Evolutionary conservation across 2,888 invertebrate species (phyloP), one percentile per base, ranked within the genome.

Genomic region (Alloplasta piceator): DNA sequence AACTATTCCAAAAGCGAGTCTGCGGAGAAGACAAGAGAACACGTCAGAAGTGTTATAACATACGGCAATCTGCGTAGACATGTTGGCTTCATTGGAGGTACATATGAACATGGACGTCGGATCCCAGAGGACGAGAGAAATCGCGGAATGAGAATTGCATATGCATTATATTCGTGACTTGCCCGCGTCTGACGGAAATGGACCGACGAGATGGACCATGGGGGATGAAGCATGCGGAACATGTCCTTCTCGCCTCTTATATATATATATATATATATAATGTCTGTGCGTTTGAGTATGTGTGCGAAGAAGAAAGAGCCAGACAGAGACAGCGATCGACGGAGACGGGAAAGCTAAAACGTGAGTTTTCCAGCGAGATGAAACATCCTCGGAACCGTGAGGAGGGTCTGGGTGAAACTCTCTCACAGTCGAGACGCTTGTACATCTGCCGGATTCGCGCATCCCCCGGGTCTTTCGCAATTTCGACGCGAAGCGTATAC

Each of bases 91-190:
- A 10, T 16, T 46, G 52, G 70, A 56, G 64, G 7, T 60, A 70
- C 14, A 38, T 50, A 26, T 26, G 26, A 26, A 26, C 4, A 26
- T 9, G 70, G 36, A 52, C 5, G 7, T n/a, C 56, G 56, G 36
- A 14, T 78, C 82, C 82, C 72, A 48, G 67, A 71, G 82, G 82
- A 81, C 63, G n/a, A 66, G 70, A 55, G 76, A 56, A 58, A 74
- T 58, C 63, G 63, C 26, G 26, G 58, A 50, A 80, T 75, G 78
- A 83, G 80, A 79, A 83, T 78, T 85, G 83, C 84, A 85, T 83
- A 83, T 83, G 83, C 85, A 84, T 85, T 64, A 64, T 67, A 73
- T 75, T 58, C 68, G 72, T 68, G 75, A 74, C 67, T 61, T 63
- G 80, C 67, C 71, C 71, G 72, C 58, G 71, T 63, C 70, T 75